phyloP scores from a whole-genome alignment of 1,140 invertebrate genomes.

The Heliconius nattereri region DNA sequence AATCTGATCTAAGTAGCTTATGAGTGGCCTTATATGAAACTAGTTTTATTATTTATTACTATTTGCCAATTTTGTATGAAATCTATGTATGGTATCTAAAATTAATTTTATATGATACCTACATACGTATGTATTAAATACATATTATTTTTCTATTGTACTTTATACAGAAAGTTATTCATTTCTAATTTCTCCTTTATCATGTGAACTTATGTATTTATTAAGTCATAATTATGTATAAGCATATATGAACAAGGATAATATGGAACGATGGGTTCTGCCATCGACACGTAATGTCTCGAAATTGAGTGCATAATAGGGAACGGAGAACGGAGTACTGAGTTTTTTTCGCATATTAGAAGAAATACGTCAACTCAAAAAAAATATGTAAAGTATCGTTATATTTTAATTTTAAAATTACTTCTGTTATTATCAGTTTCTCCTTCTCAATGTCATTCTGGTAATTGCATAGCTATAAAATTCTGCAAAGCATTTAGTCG shows the following conservation, averaged over 20 bases:
- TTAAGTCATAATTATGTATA: too few relatives aligned
- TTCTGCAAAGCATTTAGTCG: neutral
- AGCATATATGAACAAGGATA: too few relatives aligned
- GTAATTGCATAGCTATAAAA: slow-evolving; percentile 10
- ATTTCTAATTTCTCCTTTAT: too few relatives aligned
- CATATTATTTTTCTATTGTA: too few relatives aligned
- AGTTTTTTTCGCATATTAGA: too few relatives aligned
- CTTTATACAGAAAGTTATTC: too few relatives aligned
- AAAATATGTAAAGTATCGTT: neutral
- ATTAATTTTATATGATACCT: neutral
- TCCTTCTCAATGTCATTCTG: slow-evolving; percentile 17
- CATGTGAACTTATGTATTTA: too few relatives aligned
- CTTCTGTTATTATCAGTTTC: slow-evolving; percentile 22
- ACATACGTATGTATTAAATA: neutral
- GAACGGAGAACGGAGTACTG: too few relatives aligned
- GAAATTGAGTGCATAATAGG: too few relatives aligned
- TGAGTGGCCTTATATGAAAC: neutral
- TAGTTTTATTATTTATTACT: neutral
- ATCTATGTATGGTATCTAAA: neutral
- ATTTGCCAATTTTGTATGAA: slow-evolving; percentile 1
- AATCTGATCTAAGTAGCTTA: neutral
- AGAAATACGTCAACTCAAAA: too few relatives aligned
- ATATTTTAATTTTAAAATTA: neutral
- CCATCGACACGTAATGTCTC: too few relatives aligned
- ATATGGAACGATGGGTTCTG: too few relatives aligned